phyloP scores from a whole-genome alignment of 37 sponge, comb jelly and placozoan species.

The Beroe forskalii region DNA sequence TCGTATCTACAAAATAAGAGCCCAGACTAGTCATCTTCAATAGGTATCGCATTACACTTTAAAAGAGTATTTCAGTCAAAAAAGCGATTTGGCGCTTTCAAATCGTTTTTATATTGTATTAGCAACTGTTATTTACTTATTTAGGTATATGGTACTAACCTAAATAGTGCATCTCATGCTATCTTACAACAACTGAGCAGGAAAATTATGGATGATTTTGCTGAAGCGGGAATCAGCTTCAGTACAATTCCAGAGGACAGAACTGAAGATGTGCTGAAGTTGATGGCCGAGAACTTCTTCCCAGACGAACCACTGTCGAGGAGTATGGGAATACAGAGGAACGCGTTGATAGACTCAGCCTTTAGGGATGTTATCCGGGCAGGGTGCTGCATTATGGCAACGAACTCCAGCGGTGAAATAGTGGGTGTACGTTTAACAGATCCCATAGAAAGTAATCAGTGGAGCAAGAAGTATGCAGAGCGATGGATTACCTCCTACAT shows the following conservation, averaged over 20 bases:
- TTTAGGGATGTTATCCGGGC: not conserved
- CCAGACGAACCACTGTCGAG: not conserved
- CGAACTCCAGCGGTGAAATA: not conserved
- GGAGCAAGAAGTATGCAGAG: not conserved
- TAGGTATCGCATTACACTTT: too few relatives aligned
- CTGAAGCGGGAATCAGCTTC: not conserved
- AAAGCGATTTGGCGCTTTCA: too few relatives aligned
- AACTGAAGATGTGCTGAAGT: not conserved
- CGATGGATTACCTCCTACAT: not conserved
- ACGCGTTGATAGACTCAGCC: not conserved
- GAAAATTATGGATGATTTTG: conserved; percentile 15
- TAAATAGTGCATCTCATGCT: too few relatives aligned
- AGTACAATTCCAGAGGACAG: not conserved
- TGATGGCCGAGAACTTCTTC: conserved; percentile 14
- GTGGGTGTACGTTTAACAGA: not conserved
- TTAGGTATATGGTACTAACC: too few relatives aligned
- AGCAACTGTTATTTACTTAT: too few relatives aligned
- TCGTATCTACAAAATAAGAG: too few relatives aligned
- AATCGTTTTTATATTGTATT: too few relatives aligned
- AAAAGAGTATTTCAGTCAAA: too few relatives aligned
- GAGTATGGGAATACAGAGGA: not conserved
- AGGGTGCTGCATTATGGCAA: conserved; percentile 44
- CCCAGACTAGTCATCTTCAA: too few relatives aligned
- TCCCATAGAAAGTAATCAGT: not conserved
- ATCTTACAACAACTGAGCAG: too few relatives aligned